These are phyloP conservation scores for Diplazon laetatorius DNA, from an alignment of 2,888 invertebrate species.

Conservation along the genomic window DNA sequence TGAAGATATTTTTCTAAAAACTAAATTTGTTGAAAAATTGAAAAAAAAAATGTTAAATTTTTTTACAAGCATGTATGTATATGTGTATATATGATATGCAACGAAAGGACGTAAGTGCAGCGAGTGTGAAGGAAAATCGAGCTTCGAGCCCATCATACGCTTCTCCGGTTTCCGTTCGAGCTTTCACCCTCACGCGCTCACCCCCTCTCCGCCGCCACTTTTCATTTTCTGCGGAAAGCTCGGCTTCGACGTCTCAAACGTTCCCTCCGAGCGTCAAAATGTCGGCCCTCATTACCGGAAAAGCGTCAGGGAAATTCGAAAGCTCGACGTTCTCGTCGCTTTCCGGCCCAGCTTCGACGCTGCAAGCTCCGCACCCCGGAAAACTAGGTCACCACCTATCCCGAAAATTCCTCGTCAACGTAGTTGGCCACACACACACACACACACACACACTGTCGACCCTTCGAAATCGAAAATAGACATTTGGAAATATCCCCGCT, in stretches of 20 bases:
- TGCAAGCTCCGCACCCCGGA: neutral
- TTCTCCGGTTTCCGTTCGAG: slow-evolving; percentile 30
- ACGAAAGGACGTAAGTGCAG: slow-evolving; percentile 5
- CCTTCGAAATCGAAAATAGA: no score
- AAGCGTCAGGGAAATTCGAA: slow-evolving; percentile 40
- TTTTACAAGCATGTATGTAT: no score
- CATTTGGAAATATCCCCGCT: slow-evolving; percentile 20
- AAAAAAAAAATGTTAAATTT: no score
- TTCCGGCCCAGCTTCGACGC: neutral
- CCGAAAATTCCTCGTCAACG: slow-evolving; percentile 55
- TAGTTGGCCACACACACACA: no score
- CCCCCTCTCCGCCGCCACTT: slow-evolving; percentile 9
- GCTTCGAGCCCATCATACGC: slow-evolving; percentile 25
- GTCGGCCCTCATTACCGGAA: slow-evolving; percentile 59
- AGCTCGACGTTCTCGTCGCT: slow-evolving; percentile 49
- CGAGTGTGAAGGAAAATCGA: slow-evolving; percentile 50
- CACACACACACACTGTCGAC: no score
- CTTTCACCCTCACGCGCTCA: slow-evolving; percentile 31
- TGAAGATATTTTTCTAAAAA: no score
- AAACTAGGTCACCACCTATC: slow-evolving; percentile 64
- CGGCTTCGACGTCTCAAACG: slow-evolving; percentile 10
- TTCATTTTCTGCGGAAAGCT: neutral
- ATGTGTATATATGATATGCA: slow-evolving; percentile 7
- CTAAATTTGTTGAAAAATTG: no score
- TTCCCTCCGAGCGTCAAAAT: slow-evolving; percentile 51